These are phyloP conservation scores for Oncopodura yosiiana DNA, from an alignment of 1,140 invertebrate species.

Conservation along the genomic window DNA sequence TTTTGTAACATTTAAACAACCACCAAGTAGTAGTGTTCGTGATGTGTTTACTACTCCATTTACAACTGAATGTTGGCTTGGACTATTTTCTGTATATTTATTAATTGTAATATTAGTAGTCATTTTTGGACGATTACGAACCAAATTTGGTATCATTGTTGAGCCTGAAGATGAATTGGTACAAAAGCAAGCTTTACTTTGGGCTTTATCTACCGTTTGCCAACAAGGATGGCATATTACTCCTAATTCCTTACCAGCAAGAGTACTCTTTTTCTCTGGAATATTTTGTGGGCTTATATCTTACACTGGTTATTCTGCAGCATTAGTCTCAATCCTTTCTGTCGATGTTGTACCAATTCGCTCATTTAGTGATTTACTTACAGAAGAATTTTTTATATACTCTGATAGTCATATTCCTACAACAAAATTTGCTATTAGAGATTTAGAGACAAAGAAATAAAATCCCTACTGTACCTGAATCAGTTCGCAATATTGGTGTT, in stretches of 20 bases:
- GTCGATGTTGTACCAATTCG: constrained; percentile 27
- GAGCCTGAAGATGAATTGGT: constrained; percentile 13
- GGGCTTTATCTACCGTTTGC: constrained; percentile 12
- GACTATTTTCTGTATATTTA: constrained; percentile 9
- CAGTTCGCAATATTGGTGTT: constrained; percentile 13
- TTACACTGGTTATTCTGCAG: constrained; percentile 25
- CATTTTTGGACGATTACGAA: background rate
- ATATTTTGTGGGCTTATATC: constrained; percentile 10
- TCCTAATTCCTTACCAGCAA: constrained; percentile 8
- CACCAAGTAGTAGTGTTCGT: constrained; percentile 46
- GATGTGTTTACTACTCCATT: constrained; percentile 25
- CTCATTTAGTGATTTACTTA: constrained; percentile 16
- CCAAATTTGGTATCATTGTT: background rate
- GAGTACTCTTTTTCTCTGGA: constrained; percentile 23
- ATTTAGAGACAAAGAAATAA: background rate
- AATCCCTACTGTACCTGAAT: constrained; percentile 3
- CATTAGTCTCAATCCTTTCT: constrained; percentile 26
- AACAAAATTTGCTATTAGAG: constrained; percentile 12
- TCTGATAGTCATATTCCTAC: constrained; percentile 20
- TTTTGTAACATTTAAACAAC: constrained; percentile 37
- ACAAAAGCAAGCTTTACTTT: constrained; percentile 12
- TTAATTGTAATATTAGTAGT: constrained; percentile 7
- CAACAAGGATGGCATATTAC: constrained; percentile 32
- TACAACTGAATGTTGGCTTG: constrained; percentile 13
- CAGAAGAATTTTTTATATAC: constrained; percentile 18